These are phyloP conservation scores for Ictalurus furcatus DNA, from an alignment of 2,113 vertebrate species.

Conservation along the genomic window DNA sequence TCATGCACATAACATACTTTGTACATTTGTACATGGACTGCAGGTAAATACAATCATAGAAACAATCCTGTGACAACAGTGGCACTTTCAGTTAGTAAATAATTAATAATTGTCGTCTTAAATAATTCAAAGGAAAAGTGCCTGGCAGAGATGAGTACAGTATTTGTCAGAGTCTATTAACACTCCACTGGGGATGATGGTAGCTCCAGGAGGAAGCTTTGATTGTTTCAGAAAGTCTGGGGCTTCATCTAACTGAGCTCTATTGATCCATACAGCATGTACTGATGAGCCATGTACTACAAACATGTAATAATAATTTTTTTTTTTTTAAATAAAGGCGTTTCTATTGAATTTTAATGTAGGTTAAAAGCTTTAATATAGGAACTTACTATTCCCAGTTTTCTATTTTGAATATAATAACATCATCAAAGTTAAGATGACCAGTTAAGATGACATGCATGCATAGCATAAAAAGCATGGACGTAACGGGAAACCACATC, in stretches of 20 bases:
- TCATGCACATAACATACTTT: background rate
- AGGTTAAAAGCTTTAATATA: conserved; percentile 14
- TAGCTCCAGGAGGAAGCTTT: conserved; percentile 45
- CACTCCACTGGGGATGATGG: conserved; percentile 30
- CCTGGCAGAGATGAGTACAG: conserved; percentile 61
- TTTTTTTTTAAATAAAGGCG: too few species aligned
- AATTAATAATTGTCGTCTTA: conserved; percentile 63
- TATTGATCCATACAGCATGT: conserved; percentile 23
- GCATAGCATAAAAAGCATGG: background rate
- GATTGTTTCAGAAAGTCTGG: conserved; percentile 44
- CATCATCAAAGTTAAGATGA: background rate
- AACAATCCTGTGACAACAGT: conserved; percentile 16
- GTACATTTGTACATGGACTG: background rate
- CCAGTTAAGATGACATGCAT: background rate
- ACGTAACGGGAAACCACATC: background rate
- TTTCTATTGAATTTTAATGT: background rate
- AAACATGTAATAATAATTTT: background rate
- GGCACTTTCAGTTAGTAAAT: conserved; percentile 60
- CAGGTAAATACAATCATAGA: conserved; percentile 44
- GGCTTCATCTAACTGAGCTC: conserved; percentile 4
- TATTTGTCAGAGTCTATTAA: conserved; percentile 48
- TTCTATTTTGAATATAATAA: background rate
- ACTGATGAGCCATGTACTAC: conserved; percentile 7
- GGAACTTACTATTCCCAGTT: background rate
- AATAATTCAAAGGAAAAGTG: conserved; percentile 73